phyloP scores from a whole-genome alignment of 2,888 invertebrate genomes.

The Archips xylosteana region DNA sequence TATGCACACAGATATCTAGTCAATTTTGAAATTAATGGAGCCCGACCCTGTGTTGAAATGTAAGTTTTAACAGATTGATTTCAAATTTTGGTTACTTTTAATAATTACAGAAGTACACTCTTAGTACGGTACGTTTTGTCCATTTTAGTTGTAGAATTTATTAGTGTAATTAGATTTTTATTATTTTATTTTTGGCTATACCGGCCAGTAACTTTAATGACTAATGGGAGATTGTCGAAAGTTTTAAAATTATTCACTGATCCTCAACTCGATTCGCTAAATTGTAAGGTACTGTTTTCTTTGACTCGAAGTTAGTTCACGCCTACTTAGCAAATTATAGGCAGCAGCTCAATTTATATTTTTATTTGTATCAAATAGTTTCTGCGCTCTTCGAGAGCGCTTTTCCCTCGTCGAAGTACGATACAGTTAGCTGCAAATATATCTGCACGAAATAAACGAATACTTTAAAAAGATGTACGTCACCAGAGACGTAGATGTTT shows the following conservation, averaged over 20 bases:
- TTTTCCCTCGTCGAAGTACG: not conserved
- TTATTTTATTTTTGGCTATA: slow-evolving; percentile 67
- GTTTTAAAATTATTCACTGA: slow-evolving; percentile 25
- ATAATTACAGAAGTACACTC: slow-evolving; percentile 74
- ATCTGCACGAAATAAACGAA: not conserved
- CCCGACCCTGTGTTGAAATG: slow-evolving; percentile 71
- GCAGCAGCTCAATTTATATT: slow-evolving; percentile 34
- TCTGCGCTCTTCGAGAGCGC: slow-evolving; percentile 5
- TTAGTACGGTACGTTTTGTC: slow-evolving; percentile 72
- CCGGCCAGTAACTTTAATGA: slow-evolving; percentile 65
- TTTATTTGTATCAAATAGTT: slow-evolving; percentile 24
- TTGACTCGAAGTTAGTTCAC: slow-evolving; percentile 33
- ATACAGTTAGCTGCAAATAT: not conserved
- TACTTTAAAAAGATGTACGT: not conserved
- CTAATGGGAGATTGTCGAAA: slow-evolving; percentile 35
- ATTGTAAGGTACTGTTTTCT: slow-evolving; percentile 37
- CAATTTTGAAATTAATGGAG: slow-evolving; percentile 84
- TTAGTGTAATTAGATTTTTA: slow-evolving; percentile 71
- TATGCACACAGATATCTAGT: slow-evolving; percentile 85
- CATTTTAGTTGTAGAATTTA: slow-evolving; percentile 72
- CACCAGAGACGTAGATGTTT: not conserved
- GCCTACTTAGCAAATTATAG: slow-evolving; percentile 23
- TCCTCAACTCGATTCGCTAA: slow-evolving; percentile 39
- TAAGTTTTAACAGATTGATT: slow-evolving; percentile 62
- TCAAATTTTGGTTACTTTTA: slow-evolving; percentile 69